A percentile compares a stretch with the other conserved stretches of the same genome.
phyloP scores from a whole-genome alignment of 2,888 invertebrate species.

The Drosophila mayaguana region DNA sequence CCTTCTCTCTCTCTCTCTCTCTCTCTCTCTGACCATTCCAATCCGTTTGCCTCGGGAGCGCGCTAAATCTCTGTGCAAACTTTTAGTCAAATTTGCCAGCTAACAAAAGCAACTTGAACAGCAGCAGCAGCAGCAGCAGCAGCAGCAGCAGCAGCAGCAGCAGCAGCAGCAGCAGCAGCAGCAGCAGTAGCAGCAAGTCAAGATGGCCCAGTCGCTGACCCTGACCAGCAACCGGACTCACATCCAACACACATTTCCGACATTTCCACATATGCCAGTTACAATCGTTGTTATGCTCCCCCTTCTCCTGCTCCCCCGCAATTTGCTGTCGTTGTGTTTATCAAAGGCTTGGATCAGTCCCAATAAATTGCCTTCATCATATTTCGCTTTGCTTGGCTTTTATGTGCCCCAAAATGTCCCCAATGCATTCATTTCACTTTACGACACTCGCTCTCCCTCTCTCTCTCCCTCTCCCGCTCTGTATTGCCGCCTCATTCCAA shows the following conservation, averaged over 20 bases:
- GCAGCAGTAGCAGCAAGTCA: constrained; percentile 22
- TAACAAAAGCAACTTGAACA: constrained; percentile 41
- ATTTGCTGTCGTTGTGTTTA: constrained; percentile 29
- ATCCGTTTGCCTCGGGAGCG: constrained; percentile 9
- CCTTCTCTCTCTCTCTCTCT: not conserved
- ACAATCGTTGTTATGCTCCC: not conserved
- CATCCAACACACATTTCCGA: constrained; percentile 19
- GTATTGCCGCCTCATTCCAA: not conserved
- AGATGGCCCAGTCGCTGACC: constrained; percentile 12
- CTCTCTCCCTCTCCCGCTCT: not conserved
- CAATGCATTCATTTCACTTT: constrained; percentile 21
- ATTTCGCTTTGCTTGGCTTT: constrained; percentile 56
- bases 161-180: constrained; percentile 19
- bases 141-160: not conserved
- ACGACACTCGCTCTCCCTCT: not conserved
- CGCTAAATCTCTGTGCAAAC: constrained; percentile 53
- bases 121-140: constrained; percentile 10
- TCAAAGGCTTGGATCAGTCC: constrained; percentile 64
- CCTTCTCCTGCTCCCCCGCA: not conserved
- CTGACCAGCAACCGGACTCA: constrained; percentile 15
- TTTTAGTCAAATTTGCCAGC: constrained; percentile 75
- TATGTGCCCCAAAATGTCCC: constrained; percentile 11
- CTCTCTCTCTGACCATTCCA: not conserved
- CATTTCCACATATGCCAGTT: constrained; percentile 27
- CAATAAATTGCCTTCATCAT: constrained; percentile 77